phyloP scores from a whole-genome alignment of 2,113 vertebrate species.

The Butastur rufipennis region DNA sequence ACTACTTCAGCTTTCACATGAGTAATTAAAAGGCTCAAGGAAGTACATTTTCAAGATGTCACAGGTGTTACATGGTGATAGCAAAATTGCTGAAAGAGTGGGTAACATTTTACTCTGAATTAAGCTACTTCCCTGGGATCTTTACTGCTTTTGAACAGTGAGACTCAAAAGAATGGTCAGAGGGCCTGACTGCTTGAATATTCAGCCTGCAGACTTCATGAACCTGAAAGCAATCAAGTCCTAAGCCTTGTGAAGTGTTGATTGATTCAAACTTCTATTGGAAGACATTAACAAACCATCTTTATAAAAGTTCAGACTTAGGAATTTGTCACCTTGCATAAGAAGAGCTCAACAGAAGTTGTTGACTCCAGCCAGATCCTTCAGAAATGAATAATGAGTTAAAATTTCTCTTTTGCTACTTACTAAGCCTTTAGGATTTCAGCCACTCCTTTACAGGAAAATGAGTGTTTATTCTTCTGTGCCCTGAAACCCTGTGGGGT shows the following conservation, averaged over 20 bases:
- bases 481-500: background rate
- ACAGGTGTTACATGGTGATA: background rate
- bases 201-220: background rate
- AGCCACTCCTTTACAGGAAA: background rate
- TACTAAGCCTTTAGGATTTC: background rate
- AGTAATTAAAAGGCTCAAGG: background rate
- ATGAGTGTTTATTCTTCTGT: background rate
- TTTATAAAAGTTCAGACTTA: background rate
- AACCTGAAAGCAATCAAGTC: background rate
- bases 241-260: background rate
- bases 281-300: background rate
- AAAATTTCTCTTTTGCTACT: background rate
- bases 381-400: background rate
- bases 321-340: background rate
- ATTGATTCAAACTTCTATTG: background rate
- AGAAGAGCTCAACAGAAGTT: background rate
- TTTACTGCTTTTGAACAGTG: background rate
- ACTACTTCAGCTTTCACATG: background rate
- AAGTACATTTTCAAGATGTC: background rate
- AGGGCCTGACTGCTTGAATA: background rate
- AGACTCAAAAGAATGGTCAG: background rate
- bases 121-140: background rate
- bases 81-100: background rate
- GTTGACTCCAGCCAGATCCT: background rate
- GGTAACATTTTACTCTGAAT: background rate